Conservation (phyloP, 2,888 invertebrate genomes). For the Lampropteryx suffumata region DNA sequence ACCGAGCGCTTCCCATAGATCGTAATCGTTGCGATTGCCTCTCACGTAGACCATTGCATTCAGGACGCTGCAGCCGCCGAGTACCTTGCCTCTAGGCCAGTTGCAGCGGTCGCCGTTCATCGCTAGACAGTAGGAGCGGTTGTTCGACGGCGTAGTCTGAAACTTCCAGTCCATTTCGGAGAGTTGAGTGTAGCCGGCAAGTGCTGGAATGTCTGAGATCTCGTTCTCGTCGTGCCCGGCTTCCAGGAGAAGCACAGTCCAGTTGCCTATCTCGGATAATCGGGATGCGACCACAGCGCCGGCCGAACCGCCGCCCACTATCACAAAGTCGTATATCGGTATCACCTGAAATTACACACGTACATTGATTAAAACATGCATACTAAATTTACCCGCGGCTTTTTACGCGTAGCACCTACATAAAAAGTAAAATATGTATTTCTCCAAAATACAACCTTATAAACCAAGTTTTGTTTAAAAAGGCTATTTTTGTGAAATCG, state of each 20-base stretch:
- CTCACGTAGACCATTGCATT: constrained; percentile 97
- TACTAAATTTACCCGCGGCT: too few species aligned
- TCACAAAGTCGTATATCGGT: constrained; percentile 92
- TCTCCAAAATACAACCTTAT: too few species aligned
- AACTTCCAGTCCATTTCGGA: constrained; percentile 96
- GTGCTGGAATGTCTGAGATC: constrained; percentile 92
- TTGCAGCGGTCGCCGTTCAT: constrained; percentile 94
- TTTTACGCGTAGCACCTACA: too few species aligned
- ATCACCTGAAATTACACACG: constrained; percentile 82
- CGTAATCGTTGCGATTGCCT: constrained; percentile 93
- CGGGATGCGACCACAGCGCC: constrained; percentile 94
- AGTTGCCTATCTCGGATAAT: constrained; percentile 90
- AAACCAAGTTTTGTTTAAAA: too few species aligned
- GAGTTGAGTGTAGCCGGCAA: constrained; percentile 92
- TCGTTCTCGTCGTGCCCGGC: constrained; percentile 95
- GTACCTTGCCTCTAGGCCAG: constrained; percentile 96
- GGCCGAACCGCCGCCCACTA: constrained; percentile 94
- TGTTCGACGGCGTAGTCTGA: constrained; percentile 90
- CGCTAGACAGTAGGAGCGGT: constrained; percentile 92
- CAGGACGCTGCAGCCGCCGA: constrained; percentile 93
- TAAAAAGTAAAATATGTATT: too few species aligned
- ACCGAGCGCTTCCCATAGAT: constrained; percentile 92
- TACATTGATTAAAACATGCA: not conserved
- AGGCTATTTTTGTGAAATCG: too few species aligned
- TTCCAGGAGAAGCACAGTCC: constrained; percentile 92